Evolutionary conservation across 2,797 vertebrate species (phyloP), one percentile per base, ranked within the genome.

Genomic region (Enteromius viviparus): DNA sequence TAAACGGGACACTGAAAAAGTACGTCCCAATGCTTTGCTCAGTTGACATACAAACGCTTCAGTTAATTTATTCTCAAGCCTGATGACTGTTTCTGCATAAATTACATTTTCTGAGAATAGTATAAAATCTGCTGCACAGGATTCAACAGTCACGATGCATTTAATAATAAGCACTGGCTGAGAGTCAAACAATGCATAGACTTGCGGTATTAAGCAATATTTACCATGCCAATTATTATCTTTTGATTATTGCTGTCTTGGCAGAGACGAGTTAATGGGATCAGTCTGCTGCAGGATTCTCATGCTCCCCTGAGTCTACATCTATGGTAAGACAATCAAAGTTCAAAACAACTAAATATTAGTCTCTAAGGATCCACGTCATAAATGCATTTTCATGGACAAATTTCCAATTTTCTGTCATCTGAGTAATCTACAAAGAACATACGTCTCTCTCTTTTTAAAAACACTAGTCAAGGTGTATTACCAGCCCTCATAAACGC

Each of bases 181-280:
- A 3, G 65, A 78, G 69, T 34, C 37, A 58, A 76, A 83, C 65
- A 83, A 60, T 55, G 29, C 58, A 21, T 49, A 47, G 42, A 45
- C 69, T 60, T 4, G 6, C n/a, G 7, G 26, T 82, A 53, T 87
- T 75, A 68, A 26, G 66, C 64, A 83, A 80, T 79, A 80, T 88
- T 85, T 78, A 83, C 53, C 70, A 80, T 71, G 75, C 47, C 80
- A 85, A 84, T 72, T 81, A 74, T 83, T 58, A 49, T 47, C 40
- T 53, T 84, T 81, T 81, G 80, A 80, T 87, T 84, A 80, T 78
- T 85, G 76, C 62, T 83, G 65, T 77, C 51, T 49, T 70, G 64
- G 51, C 65, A 80, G 53, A 71, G 71, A 76, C 14, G 14, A 79
- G 66, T 70, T 87, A 81, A 87, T 87, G 84, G 71, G 86, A 85